A percentile compares a stretch with the other conserved stretches of the same genome.
phyloP scores from a whole-genome alignment of 2,797 vertebrate genomes.

The Fundulus diaphanus region DNA sequence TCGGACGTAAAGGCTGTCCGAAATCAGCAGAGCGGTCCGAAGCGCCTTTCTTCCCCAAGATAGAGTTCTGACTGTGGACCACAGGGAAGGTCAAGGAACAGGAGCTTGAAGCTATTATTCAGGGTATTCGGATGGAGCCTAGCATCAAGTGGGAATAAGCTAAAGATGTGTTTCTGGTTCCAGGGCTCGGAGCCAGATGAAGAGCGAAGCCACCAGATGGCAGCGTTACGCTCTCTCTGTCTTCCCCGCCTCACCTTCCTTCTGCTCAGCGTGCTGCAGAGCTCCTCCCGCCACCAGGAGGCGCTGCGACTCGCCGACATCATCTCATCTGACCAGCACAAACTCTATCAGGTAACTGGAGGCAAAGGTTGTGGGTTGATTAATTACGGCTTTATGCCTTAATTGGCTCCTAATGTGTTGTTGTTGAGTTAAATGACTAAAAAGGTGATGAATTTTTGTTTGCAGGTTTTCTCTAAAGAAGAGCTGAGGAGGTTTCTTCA shows the following conservation, averaged over 20 bases:
- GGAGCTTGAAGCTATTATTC: too few species aligned
- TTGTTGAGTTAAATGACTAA: background rate
- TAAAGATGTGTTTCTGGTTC: slow-evolving; percentile 3
- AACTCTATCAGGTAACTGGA: slow-evolving; percentile 85
- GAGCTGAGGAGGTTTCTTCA: slow-evolving; percentile 90
- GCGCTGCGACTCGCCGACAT: slow-evolving; percentile 92
- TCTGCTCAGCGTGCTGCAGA: slow-evolving; percentile 91
- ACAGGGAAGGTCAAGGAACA: too few species aligned
- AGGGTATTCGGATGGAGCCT: too few species aligned
- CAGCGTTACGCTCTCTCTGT: slow-evolving; percentile 87
- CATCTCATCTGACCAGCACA: slow-evolving; percentile 91
- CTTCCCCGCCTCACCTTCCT: slow-evolving; percentile 92
- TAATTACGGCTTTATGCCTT: background rate
- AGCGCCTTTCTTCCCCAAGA: too few species aligned
- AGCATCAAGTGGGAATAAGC: background rate
- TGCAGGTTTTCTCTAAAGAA: slow-evolving; percentile 94
- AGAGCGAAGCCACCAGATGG: slow-evolving; percentile 91
- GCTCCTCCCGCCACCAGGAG: slow-evolving; percentile 91
- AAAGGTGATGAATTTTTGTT: background rate
- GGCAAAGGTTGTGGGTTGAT: background rate
- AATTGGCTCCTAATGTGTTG: background rate
- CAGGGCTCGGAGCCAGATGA: slow-evolving; percentile 89
- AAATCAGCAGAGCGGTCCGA: too few species aligned
- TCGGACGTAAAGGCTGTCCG: too few species aligned
- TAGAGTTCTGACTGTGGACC: too few species aligned